Percentiles rank a stretch among this genome's conserved stretches.
Evolutionary conservation across 2,888 invertebrate genomes (phyloP).

Genomic region (Cotesia congregata): DNA sequence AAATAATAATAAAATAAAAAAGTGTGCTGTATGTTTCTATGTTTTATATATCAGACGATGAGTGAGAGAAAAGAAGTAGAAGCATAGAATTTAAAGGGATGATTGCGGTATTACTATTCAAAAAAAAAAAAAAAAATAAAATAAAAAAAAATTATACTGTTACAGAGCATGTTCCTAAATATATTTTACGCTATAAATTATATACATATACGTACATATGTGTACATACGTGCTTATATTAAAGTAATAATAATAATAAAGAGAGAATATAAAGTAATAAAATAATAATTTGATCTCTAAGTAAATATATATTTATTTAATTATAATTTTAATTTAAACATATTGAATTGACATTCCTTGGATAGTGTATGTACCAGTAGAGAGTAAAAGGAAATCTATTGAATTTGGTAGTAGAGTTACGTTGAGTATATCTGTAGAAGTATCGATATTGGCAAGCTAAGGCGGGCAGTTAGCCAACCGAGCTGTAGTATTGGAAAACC

Average conservation of each 20-base stretch:
- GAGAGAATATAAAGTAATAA: constrained; percentile 29
- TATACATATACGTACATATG: constrained; percentile 2
- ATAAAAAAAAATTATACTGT: constrained; percentile 20
- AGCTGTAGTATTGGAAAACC: neutral
- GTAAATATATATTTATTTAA: neutral
- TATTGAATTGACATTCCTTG: constrained; percentile 5
- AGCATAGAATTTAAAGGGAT: constrained; percentile 36
- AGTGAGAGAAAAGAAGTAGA: constrained; percentile 46
- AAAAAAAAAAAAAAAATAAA: constrained; percentile 14
- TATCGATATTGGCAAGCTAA: constrained; percentile 55
- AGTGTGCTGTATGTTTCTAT: constrained; percentile 67
- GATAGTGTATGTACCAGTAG: neutral
- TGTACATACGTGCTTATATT: neutral
- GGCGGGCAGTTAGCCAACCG: constrained; percentile 23
- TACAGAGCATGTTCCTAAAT: constrained; percentile 3
- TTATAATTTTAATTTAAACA: neutral
- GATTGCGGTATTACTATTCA: constrained; percentile 47
- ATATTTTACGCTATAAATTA: constrained; percentile 10
- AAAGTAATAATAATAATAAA: constrained; percentile 4
- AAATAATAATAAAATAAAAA: constrained; percentile 45
- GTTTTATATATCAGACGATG: constrained; percentile 60
- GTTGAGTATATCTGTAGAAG: neutral
- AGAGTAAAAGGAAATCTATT: constrained; percentile 29
- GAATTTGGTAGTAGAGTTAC: constrained; percentile 23
- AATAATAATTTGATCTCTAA: neutral